phyloP scores from a whole-genome alignment of 2,113 vertebrate genomes.

The Brachypteracias leptosomus region DNA sequence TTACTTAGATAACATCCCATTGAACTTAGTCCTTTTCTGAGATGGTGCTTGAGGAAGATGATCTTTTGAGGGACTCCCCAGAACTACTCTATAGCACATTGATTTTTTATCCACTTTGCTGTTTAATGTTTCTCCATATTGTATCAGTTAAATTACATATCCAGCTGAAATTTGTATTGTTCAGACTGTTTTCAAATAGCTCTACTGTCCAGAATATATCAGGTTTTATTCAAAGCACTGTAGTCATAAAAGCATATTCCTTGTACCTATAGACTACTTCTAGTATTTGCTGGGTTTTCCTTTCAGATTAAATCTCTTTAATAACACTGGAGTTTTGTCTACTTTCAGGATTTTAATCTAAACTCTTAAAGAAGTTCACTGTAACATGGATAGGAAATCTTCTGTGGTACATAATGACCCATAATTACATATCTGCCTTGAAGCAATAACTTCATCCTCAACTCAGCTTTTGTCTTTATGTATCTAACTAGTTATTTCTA shows the following conservation, averaged over 20 bases:
- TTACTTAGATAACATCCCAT: neutral
- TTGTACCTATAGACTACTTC: neutral
- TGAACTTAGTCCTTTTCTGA: neutral
- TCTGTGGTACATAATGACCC: neutral
- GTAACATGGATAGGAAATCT: neutral
- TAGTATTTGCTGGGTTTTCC: neutral
- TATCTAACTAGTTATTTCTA: neutral
- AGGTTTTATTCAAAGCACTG: neutral
- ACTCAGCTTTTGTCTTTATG: neutral
- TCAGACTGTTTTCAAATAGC: neutral
- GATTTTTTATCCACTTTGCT: neutral
- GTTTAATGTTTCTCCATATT: neutral
- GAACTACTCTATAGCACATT: neutral
- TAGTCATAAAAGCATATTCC: neutral
- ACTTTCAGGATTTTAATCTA: neutral
- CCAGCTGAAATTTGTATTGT: neutral
- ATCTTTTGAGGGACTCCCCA: neutral
- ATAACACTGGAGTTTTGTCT: neutral
- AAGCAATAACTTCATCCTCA: neutral
- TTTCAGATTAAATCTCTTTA: neutral
- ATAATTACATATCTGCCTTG: neutral
- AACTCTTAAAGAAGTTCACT: neutral
- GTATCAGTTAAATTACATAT: neutral
- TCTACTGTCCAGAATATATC: neutral
- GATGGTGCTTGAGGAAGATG: neutral